Base-by-base conservation (phyloP, 2,888 invertebrate species). In the Phaedon cochleariae region DNA sequence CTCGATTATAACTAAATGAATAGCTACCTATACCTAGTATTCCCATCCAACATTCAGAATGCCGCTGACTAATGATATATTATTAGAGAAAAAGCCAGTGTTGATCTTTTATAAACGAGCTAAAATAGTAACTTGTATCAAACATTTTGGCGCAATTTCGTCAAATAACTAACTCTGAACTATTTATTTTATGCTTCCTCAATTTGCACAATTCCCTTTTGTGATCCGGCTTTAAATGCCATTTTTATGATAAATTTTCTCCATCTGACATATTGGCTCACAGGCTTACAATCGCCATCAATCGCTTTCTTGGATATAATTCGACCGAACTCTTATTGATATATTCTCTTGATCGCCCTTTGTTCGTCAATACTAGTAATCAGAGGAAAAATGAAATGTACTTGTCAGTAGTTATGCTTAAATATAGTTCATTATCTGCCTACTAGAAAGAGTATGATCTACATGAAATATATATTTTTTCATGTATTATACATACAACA, bases 121-220 rank as follows among this genome's bases (percentile, higher is more conserved):
- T 21, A 55, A 37, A 55, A 55, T 41, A 9, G 10, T 10, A 15
- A 41, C 41, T 41, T 41, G 2, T 45, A 15, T 26, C 22, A 12
- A 54, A 45, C 57, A 57, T n/a, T 45, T 46, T 15, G 17, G 15
- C 45, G 45, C 57, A 34, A 57, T 57, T 20, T 20, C 9, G 15
- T 22, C 37, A 55, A 37, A 55, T 55, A 41, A 41, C 41, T 34
- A 41, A 10, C 12, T 37, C 20, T 62, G 12, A 62, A 58, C 51
- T 58, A 58, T 58, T 51, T 26, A 62, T 58, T 41, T 48, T 17
- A 21, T 18, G 48, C 37, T 62, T 62, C 57, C 49, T 62, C 58
- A 46, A 51, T 57, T 62, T 58, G 22, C 41, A 41, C 41, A 41
- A 41, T 10, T n/a, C 26, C 41, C 57, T 37, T 57, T 57, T 57